Percentiles rank a stretch among this genome's conserved stretches.
Evolutionary conservation across 2,888 invertebrate species (phyloP).

Genomic region (Shargacucullia verbasci): DNA sequence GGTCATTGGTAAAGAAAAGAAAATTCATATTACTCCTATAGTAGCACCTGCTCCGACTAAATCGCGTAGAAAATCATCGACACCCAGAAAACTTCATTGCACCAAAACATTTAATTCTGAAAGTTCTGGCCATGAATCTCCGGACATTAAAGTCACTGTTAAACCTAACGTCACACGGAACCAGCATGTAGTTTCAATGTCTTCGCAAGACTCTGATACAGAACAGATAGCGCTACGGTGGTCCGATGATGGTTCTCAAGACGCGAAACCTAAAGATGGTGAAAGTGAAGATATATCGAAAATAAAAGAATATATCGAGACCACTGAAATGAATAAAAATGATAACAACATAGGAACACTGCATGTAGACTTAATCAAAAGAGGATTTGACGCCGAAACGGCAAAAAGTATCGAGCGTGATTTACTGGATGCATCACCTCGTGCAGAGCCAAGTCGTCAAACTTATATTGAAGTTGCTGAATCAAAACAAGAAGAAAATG

Average conservation of each 20-base stretch:
- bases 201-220: conserved; percentile 72
- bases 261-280: conserved; percentile 64
- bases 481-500: conserved; percentile 46
- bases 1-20: conserved; percentile 66
- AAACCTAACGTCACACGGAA: conserved; percentile 52
- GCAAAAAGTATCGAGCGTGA: conserved; percentile 85
- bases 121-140: conserved; percentile 70
- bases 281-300: conserved; percentile 79
- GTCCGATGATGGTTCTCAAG: conserved; percentile 83
- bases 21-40: conserved; percentile 45
- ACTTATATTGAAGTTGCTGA: conserved; percentile 34
- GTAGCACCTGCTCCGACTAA: conserved; percentile 70
- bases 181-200: conserved; percentile 40
- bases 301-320: conserved; percentile 80
- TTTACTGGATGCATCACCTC: conserved; percentile 73
- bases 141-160: conserved; percentile 58
- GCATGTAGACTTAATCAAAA: conserved; percentile 77
- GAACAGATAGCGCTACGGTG: conserved; percentile 76
- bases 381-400: conserved; percentile 83
- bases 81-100: conserved; percentile 82
- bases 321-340: conserved; percentile 52
- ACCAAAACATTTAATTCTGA: conserved; percentile 76
- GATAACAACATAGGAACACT: conserved; percentile 62
- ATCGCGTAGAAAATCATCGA: conserved; percentile 85
- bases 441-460: conserved; percentile 39